Percentiles rank a stretch among this genome's conserved stretches.
Evolutionary conservation across 2,888 invertebrate genomes (phyloP).

Genomic region (Cloeon dipterum): DNA sequence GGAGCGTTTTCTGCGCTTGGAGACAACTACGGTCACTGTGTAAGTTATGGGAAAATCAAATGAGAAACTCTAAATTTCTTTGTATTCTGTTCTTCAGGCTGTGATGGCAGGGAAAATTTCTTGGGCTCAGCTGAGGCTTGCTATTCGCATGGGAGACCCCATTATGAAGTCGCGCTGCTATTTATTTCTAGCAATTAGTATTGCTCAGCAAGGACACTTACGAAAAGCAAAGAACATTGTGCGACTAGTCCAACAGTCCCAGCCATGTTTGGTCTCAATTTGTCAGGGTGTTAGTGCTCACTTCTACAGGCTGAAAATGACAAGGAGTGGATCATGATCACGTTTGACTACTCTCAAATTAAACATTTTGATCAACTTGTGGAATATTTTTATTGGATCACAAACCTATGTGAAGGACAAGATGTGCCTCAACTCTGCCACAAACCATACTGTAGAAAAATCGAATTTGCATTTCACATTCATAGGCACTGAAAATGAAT

Average conservation of each 20-base stretch:
- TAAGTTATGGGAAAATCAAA: constrained; percentile 20
- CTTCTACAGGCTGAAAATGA: no score
- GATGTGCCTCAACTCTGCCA: no score
- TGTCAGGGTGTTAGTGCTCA: no score
- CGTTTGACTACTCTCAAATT: no score
- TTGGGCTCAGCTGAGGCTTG: constrained; percentile 55
- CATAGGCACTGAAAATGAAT: no score
- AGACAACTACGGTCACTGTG: constrained; percentile 58
- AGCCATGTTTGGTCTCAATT: constrained; percentile 10
- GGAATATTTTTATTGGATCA: no score
- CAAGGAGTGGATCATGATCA: no score
- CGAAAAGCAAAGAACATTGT: constrained; percentile 35
- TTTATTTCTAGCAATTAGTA: constrained; percentile 66
- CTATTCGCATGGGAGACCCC: constrained; percentile 60
- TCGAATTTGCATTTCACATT: no score
- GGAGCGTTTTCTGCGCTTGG: constrained; percentile 92
- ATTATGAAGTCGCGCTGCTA: constrained; percentile 57
- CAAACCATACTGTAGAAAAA: no score
- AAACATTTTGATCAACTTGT: no score
- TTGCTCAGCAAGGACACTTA: constrained; percentile 58
- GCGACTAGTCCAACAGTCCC: no score
- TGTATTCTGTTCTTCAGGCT: constrained; percentile 32
- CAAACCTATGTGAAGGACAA: no score
- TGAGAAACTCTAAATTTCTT: constrained; percentile 7
- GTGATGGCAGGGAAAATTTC: constrained; percentile 76